Evolutionary conservation across 2,888 invertebrate genomes (phyloP).

Genomic region (Synergus gifuensis): DNA sequence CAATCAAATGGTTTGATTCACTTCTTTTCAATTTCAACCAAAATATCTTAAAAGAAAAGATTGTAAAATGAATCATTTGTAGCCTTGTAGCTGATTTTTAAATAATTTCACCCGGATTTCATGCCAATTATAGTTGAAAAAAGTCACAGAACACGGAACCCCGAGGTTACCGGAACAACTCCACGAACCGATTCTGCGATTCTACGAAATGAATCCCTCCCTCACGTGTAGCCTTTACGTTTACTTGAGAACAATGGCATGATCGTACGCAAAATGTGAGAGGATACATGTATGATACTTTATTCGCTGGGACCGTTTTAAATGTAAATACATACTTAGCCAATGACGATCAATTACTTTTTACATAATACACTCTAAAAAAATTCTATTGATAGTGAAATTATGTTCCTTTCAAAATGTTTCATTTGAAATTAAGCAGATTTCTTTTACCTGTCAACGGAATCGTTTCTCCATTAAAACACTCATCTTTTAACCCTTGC

Average conservation of each 20-base stretch:
- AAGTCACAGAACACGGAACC: neutral
- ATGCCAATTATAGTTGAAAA: neutral
- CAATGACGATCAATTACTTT: neutral
- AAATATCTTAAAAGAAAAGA: too few species aligned
- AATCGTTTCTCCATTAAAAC: too few species aligned
- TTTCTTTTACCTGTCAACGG: too few species aligned
- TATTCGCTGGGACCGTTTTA: neutral
- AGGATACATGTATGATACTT: neutral
- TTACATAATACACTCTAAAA: neutral
- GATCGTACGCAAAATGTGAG: neutral
- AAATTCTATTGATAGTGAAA: too few species aligned
- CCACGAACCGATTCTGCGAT: neutral
- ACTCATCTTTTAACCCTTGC: too few species aligned
- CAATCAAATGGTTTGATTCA: too few species aligned
- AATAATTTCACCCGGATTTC: neutral
- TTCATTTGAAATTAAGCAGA: too few species aligned
- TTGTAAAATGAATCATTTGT: neutral
- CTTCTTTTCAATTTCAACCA: too few species aligned
- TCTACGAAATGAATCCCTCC: neutral
- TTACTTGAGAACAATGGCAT: neutral
- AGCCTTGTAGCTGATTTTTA: neutral
- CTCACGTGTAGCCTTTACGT: neutral
- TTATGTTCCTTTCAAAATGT: too few species aligned
- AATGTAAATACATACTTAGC: neutral
- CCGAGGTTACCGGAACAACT: neutral